Conservation (phyloP, 2,888 invertebrate species). For the Xylota sylvarum region DNA sequence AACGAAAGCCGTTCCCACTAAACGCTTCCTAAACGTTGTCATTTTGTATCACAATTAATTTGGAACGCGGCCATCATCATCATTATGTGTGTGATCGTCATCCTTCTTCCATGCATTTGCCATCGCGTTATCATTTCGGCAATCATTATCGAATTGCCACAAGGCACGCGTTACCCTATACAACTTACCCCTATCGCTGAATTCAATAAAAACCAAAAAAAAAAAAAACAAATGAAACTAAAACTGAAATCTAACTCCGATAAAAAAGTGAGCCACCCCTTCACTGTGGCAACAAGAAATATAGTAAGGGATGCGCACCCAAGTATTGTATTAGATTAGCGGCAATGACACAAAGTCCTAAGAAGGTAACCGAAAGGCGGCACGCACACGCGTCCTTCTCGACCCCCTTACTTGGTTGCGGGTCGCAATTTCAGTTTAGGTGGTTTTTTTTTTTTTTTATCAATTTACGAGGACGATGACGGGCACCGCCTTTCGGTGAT, state of each 20-base stretch:
- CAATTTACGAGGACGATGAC: constrained; percentile 72
- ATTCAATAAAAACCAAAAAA: constrained; percentile 47
- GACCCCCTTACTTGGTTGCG: constrained; percentile 23
- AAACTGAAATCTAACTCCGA: constrained; percentile 68
- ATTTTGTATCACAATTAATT: constrained; percentile 71
- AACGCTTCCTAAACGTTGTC: constrained; percentile 68
- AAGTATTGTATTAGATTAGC: constrained; percentile 67
- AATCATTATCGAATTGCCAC: constrained; percentile 70
- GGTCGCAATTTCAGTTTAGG: constrained; percentile 25
- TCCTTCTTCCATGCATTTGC: constrained; percentile 23
- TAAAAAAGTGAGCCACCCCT: constrained; percentile 62
- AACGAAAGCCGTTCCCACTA: constrained; percentile 71
- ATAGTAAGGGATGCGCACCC: constrained; percentile 73
- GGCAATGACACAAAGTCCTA: constrained; percentile 50
- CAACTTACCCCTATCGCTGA: constrained; percentile 71
- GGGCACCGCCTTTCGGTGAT: constrained; percentile 75
- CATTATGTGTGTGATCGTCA: too few relatives aligned
- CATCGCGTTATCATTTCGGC: constrained; percentile 67
- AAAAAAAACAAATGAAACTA: constrained; percentile 7
- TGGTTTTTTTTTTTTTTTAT: constrained; percentile 64
- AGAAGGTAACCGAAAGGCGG: constrained; percentile 69
- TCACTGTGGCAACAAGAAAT: constrained; percentile 10
- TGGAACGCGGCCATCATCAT: constrained; percentile 61
- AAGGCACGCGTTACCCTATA: constrained; percentile 70
- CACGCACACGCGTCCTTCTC: constrained; percentile 70